Conservation (phyloP, 2,797 vertebrate genomes). For the Melopsittacus undulatus region DNA sequence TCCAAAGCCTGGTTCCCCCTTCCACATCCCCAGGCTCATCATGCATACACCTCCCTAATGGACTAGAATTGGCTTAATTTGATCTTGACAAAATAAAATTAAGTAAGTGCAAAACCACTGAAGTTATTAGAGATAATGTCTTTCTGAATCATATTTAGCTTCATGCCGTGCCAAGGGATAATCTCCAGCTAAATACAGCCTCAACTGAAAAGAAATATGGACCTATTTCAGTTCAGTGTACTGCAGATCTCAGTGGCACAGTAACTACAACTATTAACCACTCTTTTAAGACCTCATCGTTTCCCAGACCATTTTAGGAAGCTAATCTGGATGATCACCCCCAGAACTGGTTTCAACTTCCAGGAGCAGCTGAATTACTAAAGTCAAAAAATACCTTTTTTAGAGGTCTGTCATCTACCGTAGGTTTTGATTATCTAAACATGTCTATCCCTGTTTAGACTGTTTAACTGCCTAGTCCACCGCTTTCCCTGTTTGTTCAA, state of each 20-base stretch:
- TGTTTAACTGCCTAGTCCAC: not conserved
- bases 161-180: slow-evolving; percentile 17
- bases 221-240: not conserved
- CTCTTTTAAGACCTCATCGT: not conserved
- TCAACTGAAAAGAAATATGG: not conserved
- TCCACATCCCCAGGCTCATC: not conserved
- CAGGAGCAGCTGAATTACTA: not conserved
- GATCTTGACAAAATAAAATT: slow-evolving; percentile 51
- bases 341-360: not conserved
- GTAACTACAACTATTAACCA: not conserved
- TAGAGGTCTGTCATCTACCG: not conserved
- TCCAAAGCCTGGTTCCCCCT: not conserved
- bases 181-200: slow-evolving; percentile 23
- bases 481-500: not conserved
- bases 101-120: not conserved
- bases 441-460: not conserved
- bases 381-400: not conserved
- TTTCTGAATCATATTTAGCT: slow-evolving; percentile 35
- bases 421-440: not conserved
- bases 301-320: not conserved
- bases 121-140: slow-evolving; percentile 5
- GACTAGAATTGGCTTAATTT: slow-evolving; percentile 14
- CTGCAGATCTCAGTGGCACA: not conserved
- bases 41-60: not conserved
- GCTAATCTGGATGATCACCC: not conserved